Base-by-base conservation (phyloP, 1,140 invertebrate genomes). In the Ostrea denselamellosa region DNA sequence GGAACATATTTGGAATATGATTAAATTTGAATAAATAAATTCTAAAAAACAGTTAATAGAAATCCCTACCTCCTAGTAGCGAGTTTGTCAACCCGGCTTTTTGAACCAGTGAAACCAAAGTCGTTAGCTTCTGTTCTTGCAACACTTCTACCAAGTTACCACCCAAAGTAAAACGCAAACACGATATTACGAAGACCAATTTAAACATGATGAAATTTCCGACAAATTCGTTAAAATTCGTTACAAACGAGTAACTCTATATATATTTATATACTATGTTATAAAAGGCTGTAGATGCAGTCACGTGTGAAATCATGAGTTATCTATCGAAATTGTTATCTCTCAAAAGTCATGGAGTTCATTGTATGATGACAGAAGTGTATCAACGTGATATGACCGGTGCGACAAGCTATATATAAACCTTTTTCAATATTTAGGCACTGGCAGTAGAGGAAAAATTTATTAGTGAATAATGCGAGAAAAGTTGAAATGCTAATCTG, bases 71-170 rank as follows among this genome's bases (percentile, higher is more conserved):
- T 52, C 58, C 53, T n/a, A 62, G 28, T 28, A 90, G 52, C 5
- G 89, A 54, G 12, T 44, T 22, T 7, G 58, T 87, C 53, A 90
- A 62, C 17, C 89, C 87, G 8, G 89, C 89, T 84, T 90, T 83
- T 51, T 87, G 87, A 12, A 90, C 87, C 53, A 90, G 25, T 62
- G 68, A 71, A 53, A 90, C 83, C 17, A 90, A 81, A 3, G 87
- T 88, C n/a, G 89, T 81, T 22, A 87, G 34, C 17, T 71, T 52
- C 1, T 71, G 44, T 14, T 68, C 22, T 68, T 87, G 81, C 53
- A 89, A 81, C 0, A 87, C 86, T 22, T 89, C 68, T n/a, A 89
- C 82, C 44, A 89, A 56, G 83, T 87, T 85, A 7, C 52, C 54
- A 22, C 85, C 52, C 2, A 85, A 52, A 25, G 83, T 81, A 17